A percentile compares a stretch with the other conserved stretches of the same genome.
phyloP scores from a whole-genome alignment of 2,888 invertebrate genomes.

The Neoaliturus tenellus region DNA sequence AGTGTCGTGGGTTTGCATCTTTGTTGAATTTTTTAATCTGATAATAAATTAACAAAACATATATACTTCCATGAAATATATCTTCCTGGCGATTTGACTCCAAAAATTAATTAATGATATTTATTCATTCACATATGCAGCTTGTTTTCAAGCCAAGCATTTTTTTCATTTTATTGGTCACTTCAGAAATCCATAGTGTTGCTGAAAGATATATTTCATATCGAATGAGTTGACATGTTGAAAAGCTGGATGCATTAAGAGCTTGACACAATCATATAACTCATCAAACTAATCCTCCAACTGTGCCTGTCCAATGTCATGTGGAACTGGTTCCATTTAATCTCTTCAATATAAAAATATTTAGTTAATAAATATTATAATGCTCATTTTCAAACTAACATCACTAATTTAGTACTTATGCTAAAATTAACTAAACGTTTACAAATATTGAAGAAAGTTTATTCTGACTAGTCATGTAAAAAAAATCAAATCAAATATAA shows the following conservation, averaged over 20 bases:
- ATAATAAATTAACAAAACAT: background rate
- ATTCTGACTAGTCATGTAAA: too few relatives aligned
- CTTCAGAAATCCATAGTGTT: background rate
- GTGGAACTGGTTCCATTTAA: too few relatives aligned
- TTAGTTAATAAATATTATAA: too few relatives aligned
- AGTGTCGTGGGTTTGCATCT: slow-evolving; percentile 39
- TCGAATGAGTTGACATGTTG: slow-evolving; percentile 17
- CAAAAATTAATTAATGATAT: background rate
- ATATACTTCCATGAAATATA: background rate
- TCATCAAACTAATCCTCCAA: background rate
- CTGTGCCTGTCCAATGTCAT: background rate
- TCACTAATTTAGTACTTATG: too few relatives aligned
- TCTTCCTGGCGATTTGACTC: too few relatives aligned
- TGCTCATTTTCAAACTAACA: too few relatives aligned
- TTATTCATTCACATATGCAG: background rate
- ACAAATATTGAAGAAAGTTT: too few relatives aligned
- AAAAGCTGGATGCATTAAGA: slow-evolving; percentile 19
- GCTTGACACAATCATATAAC: slow-evolving; percentile 12
- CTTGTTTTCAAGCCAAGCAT: background rate
- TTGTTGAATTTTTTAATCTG: background rate
- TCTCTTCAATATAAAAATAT: too few relatives aligned
- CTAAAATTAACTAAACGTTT: too few relatives aligned
- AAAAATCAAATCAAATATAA: too few relatives aligned
- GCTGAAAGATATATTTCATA: slow-evolving; percentile 15
- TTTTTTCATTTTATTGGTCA: background rate